Evolutionary conservation across 2,797 vertebrate species (phyloP).

Genomic region (Ammospiza maritima): DNA sequence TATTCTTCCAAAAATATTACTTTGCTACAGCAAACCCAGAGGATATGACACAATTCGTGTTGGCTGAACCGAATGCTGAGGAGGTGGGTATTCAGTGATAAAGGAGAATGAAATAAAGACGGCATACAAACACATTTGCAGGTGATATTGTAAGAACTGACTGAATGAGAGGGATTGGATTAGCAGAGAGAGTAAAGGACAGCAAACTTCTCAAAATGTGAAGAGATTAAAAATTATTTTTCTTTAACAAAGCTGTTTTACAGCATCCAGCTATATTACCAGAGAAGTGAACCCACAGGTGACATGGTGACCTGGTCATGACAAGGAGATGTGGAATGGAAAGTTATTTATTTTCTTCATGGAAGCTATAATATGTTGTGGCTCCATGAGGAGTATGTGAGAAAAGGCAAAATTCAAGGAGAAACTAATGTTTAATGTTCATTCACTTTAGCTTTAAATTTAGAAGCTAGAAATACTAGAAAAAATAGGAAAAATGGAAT

Average conservation of each 20-base stretch:
- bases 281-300: background rate
- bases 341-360: background rate
- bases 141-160: background rate
- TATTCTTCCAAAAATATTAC: constrained; percentile 13
- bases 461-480: background rate
- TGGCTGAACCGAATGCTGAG: constrained; percentile 39
- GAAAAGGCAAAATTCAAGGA: background rate
- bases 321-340: background rate
- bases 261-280: background rate
- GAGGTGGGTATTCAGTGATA: background rate
- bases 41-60: background rate
- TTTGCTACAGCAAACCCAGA: constrained; percentile 37
- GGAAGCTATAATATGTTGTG: background rate
- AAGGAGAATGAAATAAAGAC: background rate
- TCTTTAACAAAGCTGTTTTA: background rate
- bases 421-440: background rate
- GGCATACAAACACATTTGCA: background rate
- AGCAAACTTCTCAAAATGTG: background rate
- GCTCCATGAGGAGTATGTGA: rapidly evolving
- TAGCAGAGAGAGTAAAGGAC: background rate
- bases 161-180: background rate
- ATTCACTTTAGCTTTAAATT: background rate
- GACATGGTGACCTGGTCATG: background rate
- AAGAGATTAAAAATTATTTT: background rate
- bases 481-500: background rate